Percentiles rank a stretch among this genome's conserved stretches.
These are phyloP conservation scores for Baryphthengus martii DNA, from an alignment of 2,113 vertebrate genomes.

Conservation along the genomic window DNA sequence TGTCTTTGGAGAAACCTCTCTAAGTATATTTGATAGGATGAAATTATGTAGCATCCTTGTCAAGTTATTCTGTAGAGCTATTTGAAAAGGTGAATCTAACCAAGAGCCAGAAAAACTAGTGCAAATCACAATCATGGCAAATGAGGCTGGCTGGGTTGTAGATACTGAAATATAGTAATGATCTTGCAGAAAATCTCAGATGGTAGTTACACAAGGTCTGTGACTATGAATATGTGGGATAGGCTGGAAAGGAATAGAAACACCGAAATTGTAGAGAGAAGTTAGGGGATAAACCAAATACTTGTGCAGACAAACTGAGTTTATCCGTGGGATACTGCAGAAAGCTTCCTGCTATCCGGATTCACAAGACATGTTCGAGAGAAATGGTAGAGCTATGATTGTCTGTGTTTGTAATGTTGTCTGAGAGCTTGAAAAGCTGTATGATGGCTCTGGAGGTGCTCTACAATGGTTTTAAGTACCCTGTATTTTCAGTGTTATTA, in stretches of 20 bases:
- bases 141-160: background rate
- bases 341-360: background rate
- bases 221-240: background rate
- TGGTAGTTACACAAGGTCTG: background rate
- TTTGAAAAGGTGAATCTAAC: background rate
- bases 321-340: background rate
- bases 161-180: background rate
- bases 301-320: background rate
- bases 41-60: background rate
- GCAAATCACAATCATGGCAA: background rate
- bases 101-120: background rate
- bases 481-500: background rate
- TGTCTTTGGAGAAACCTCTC: background rate
- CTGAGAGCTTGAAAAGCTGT: background rate
- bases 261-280: background rate
- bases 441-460: background rate
- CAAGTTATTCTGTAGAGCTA: background rate
- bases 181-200: background rate
- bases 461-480: background rate
- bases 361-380: background rate
- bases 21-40: background rate
- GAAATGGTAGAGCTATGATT: background rate
- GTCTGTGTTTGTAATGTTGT: background rate
- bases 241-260: background rate
- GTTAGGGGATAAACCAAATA: background rate